Percentiles rank a stretch among this genome's conserved stretches.
Conservation (phyloP, 2,113 vertebrate genomes). For the Carassius gibelio region DNA sequence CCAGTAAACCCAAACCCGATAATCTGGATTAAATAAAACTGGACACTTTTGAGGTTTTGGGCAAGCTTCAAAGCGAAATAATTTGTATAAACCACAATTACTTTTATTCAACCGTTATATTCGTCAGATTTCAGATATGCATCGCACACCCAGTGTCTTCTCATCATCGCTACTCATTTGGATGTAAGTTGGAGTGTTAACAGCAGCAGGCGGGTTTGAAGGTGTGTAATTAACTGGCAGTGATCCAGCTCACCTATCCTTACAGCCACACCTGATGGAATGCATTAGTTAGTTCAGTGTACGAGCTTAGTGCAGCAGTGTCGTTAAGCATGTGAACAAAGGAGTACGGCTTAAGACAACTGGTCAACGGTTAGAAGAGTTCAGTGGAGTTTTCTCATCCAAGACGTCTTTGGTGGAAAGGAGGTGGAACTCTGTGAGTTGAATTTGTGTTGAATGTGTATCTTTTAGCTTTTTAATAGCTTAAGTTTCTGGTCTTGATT, state of each 20-base stretch:
- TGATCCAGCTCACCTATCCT: constrained; percentile 62
- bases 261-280: constrained; percentile 61
- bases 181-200: constrained; percentile 30
- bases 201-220: constrained; percentile 58
- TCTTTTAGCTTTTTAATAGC: not conserved
- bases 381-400: constrained; percentile 17
- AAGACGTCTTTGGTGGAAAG: not conserved
- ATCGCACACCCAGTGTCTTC: constrained; percentile 12
- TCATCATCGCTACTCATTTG: constrained; percentile 39
- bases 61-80: not conserved
- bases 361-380: not conserved
- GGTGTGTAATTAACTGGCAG: constrained; percentile 59
- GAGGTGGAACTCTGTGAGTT: constrained; percentile 11
- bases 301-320: constrained; percentile 32
- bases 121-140: constrained; percentile 20
- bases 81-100: not conserved
- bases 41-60: not conserved
- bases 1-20: not conserved
- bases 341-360: not conserved
- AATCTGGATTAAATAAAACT: not conserved
- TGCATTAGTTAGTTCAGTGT: constrained; percentile 41
- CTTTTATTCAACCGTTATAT: constrained; percentile 2
- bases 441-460: not conserved
- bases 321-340: constrained; percentile 32
- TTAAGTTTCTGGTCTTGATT: not conserved